Base-by-base conservation (phyloP, 2,888 invertebrate species). In the Andrena haemorrhoa region DNA sequence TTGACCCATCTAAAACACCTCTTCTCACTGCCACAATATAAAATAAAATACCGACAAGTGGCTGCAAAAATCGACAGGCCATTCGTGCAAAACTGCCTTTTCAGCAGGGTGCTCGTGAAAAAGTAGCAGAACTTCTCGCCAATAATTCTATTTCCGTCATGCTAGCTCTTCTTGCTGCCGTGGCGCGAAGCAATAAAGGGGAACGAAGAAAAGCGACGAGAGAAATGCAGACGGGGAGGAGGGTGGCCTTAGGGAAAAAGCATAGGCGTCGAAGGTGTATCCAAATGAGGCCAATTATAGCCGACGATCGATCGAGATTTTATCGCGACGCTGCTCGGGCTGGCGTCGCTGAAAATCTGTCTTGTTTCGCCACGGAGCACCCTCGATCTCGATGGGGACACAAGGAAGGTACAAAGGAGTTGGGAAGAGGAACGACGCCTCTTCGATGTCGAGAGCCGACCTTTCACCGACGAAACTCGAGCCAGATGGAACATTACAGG, bases 111-210 rank as follows among this genome's bases (percentile, higher is more conserved):
- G 56, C 56, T 41, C 26, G 56, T 10, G 8, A 20, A 26, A 63
- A 58, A 60, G 66, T 49, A 35, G 49, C 58, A 65, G 69, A 74
- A 80, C 73, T 64, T 60, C 66, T 63, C 64, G 70, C 65, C 69
- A 65, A 84, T 84, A 86, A 84, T 75, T 81, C 80, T 73, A 84
- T 86, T 86, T 84, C 81, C 77, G 61, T 74, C 74, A 49, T 41
- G 71, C 31, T 65, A 56, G 65, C 29, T 63, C 64, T 74, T 68
- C 61, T 83, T 63, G 49, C 68, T 61, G 64, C 47, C 70, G 47
- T 60, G 60, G 23, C 49, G 12, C 35, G 68, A 65, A 83, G 79
- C 26, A 20, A 61, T n/a, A 58, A 29, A 60, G n/a, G 12, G 23
- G 26, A 20, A 2, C 10, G 56, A 20, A 7, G 16, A 26, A 31